Evolutionary conservation across 2,797 vertebrate species (phyloP).

Genomic region (Streptopelia turtur): DNA sequence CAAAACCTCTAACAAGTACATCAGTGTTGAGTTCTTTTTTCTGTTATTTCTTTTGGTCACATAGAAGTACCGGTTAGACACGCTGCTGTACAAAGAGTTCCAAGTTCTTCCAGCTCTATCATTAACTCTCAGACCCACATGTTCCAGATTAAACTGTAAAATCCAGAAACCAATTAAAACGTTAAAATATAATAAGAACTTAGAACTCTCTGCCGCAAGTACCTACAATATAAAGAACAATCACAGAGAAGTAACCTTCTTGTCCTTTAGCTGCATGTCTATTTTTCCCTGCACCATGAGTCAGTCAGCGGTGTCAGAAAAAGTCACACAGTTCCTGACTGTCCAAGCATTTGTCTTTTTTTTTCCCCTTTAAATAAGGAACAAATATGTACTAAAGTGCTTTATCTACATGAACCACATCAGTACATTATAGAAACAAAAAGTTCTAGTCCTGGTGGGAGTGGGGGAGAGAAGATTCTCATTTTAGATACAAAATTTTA

Average conservation of each 20-base stretch:
- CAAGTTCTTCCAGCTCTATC: constrained; percentile 69
- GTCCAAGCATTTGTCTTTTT: constrained; percentile 67
- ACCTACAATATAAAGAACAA: constrained; percentile 47
- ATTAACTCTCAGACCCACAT: constrained; percentile 41
- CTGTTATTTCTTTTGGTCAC: constrained; percentile 70
- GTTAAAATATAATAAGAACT: constrained; percentile 8
- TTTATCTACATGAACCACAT: constrained; percentile 82
- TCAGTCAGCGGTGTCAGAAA: constrained; percentile 70
- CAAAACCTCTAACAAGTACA: constrained; percentile 1
- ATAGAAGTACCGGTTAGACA: constrained; percentile 71
- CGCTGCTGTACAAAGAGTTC: constrained; percentile 62
- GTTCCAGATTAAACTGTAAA: constrained; percentile 51
- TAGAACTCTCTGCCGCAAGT: constrained; percentile 51
- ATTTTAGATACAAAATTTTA: constrained; percentile 81
- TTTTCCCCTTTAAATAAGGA: constrained; percentile 75
- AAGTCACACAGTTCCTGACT: constrained; percentile 74
- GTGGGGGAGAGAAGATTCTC: constrained; percentile 67
- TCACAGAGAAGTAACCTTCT: constrained; percentile 61
- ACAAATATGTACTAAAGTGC: constrained; percentile 87
- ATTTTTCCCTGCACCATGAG: constrained; percentile 69
- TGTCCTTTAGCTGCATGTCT: constrained; percentile 65
- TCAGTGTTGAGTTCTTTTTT: not conserved
- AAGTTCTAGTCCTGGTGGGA: constrained; percentile 74
- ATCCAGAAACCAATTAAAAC: constrained; percentile 40
- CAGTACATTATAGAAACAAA: constrained; percentile 82